These are phyloP conservation scores for Andrena fulva DNA, from an alignment of 2,888 invertebrate species.

Conservation along the genomic window DNA sequence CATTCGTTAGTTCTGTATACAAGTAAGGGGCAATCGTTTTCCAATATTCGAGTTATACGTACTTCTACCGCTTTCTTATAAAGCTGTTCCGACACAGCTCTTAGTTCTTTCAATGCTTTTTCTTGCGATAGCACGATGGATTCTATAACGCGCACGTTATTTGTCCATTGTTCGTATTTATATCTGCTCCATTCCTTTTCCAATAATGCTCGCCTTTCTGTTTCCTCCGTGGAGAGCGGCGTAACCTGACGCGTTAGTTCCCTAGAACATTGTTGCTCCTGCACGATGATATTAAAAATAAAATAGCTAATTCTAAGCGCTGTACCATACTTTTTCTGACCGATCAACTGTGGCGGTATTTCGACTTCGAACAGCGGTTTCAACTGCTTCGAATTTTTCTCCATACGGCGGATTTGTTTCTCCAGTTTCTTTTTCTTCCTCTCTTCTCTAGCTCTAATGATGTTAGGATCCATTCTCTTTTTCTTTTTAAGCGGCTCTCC, in stretches of 20 bases:
- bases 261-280: slow-evolving; percentile 80
- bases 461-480: slow-evolving; percentile 92
- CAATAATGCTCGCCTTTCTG: slow-evolving; percentile 88
- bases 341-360: slow-evolving; percentile 88
- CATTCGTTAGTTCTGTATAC: background rate
- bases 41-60: slow-evolving; percentile 57
- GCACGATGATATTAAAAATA: background rate
- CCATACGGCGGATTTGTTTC: slow-evolving; percentile 93
- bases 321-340: slow-evolving; percentile 87
- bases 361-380: slow-evolving; percentile 97
- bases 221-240: slow-evolving; percentile 86
- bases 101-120: slow-evolving; percentile 92
- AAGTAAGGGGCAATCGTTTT: background rate
- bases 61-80: slow-evolving; percentile 95
- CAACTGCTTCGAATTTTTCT: slow-evolving; percentile 92
- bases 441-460: slow-evolving; percentile 93
- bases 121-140: slow-evolving; percentile 89
- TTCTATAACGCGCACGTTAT: slow-evolving; percentile 90
- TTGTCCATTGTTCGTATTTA: slow-evolving; percentile 88
- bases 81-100: slow-evolving; percentile 92
- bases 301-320: background rate
- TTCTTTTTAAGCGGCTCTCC: slow-evolving; percentile 97
- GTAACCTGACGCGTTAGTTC: slow-evolving; percentile 86
- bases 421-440: slow-evolving; percentile 93
- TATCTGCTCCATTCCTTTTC: slow-evolving; percentile 92